Evolutionary conservation across 2,888 invertebrate species (phyloP).

Genomic region (Heteromyza rotundicornis): DNA sequence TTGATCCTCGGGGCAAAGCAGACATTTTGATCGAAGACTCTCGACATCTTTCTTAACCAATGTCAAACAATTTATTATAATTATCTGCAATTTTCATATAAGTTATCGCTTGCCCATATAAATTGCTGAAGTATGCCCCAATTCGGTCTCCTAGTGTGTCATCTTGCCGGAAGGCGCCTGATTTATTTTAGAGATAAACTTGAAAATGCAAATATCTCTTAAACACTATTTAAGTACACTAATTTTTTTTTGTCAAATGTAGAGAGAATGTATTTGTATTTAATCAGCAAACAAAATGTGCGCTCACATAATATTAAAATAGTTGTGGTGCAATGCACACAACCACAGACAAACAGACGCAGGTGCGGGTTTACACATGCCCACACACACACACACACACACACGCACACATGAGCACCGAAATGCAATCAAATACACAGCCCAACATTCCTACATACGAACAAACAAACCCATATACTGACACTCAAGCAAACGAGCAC

Average conservation of each 20-base stretch:
- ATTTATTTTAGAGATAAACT: neutral
- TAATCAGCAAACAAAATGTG: constrained; percentile 24
- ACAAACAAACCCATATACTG: neutral
- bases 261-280: constrained; percentile 20
- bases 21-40: too few relatives aligned
- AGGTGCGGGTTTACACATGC: too few relatives aligned
- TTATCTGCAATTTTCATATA: too few relatives aligned
- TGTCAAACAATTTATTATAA: too few relatives aligned
- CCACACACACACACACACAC: too few relatives aligned
- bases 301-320: constrained; percentile 28
- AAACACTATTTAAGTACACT: neutral
- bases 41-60: too few relatives aligned
- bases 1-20: too few relatives aligned
- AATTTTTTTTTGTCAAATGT: too few relatives aligned
- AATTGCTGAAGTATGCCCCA: too few relatives aligned
- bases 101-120: too few relatives aligned
- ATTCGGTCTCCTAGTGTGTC: too few relatives aligned
- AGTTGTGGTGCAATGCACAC: constrained; percentile 22
- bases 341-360: constrained; percentile 19
- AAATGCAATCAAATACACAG: neutral
- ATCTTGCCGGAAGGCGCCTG: too few relatives aligned
- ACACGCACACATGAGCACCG: constrained; percentile 7
- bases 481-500: neutral
- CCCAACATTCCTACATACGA: neutral
- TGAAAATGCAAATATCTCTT: neutral